These are phyloP conservation scores for Montipora capricornis DNA, from an alignment of 64 coral and sea anemone genomes.

Conservation along the genomic window DNA sequence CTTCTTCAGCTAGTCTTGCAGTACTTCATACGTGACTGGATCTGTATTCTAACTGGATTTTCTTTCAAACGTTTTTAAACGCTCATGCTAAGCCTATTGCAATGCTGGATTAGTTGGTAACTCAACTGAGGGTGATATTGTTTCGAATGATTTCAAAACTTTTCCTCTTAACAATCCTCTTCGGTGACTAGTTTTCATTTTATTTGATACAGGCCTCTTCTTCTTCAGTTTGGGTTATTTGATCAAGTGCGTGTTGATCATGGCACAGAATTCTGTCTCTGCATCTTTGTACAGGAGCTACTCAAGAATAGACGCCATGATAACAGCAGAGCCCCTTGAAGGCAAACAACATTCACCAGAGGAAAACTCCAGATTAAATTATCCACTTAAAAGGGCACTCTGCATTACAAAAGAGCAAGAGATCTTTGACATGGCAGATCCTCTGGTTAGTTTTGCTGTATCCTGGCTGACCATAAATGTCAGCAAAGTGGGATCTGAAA, in stretches of 20 bases:
- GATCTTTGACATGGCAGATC: slow-evolving; percentile 45
- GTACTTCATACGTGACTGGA: too few relatives aligned
- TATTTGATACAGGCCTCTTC: slow-evolving; percentile 10
- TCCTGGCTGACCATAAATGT: slow-evolving; percentile 54
- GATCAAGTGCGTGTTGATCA: slow-evolving; percentile 43
- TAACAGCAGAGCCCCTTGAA: slow-evolving; percentile 29
- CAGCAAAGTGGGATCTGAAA: slow-evolving; percentile 39
- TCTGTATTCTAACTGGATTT: too few relatives aligned
- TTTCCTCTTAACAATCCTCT: too few relatives aligned
- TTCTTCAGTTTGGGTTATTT: slow-evolving; percentile 38
- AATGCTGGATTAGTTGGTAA: neutral
- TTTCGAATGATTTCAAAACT: too few relatives aligned
- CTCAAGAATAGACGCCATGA: slow-evolving; percentile 8
- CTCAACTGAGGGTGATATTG: neutral
- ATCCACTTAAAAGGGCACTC: slow-evolving; percentile 47
- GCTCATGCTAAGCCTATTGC: neutral
- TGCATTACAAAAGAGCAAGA: slow-evolving; percentile 18
- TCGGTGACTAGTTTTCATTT: neutral
- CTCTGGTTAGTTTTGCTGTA: slow-evolving; percentile 16
- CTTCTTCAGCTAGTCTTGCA: too few relatives aligned
- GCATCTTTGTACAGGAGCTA: slow-evolving; percentile 58
- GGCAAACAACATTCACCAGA: slow-evolving; percentile 52
- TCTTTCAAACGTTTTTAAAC: too few relatives aligned
- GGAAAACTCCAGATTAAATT: slow-evolving; percentile 38
- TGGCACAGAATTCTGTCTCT: slow-evolving; percentile 58